phyloP scores from a whole-genome alignment of 2,797 vertebrate species.

The Falco columbarius region DNA sequence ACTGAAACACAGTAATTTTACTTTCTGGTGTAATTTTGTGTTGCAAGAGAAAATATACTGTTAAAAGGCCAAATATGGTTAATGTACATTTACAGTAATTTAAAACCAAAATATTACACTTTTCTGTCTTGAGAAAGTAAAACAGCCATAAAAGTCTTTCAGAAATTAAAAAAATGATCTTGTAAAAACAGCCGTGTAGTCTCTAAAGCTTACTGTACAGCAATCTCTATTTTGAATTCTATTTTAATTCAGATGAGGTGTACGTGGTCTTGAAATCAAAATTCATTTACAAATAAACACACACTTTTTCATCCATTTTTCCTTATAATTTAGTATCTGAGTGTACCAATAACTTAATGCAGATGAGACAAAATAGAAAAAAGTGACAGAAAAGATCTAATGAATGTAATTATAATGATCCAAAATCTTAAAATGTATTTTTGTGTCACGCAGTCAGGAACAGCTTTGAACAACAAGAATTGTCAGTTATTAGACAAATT shows the following conservation, averaged over 20 bases:
- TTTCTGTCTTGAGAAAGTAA: background rate
- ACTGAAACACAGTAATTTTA: background rate
- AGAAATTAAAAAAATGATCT: background rate
- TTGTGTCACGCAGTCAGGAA: background rate
- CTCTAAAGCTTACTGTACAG: background rate
- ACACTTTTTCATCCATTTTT: background rate
- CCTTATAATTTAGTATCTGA: background rate
- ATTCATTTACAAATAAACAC: background rate
- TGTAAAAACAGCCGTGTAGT: background rate
- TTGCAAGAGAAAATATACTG: background rate
- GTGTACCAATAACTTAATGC: background rate
- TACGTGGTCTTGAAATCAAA: background rate
- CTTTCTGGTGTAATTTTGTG: background rate
- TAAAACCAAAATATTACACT: background rate
- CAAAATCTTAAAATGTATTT: background rate
- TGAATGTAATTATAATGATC: background rate
- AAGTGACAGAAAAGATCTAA: background rate
- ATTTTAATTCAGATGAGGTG: background rate
- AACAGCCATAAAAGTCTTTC: background rate
- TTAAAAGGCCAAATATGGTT: background rate
- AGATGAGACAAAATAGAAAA: background rate
- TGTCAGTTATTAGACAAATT: background rate
- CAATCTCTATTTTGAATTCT: background rate
- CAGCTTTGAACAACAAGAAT: background rate
- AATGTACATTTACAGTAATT: background rate